Evolutionary conservation across 2,888 invertebrate genomes (phyloP).

Genomic region (Rhodophaea formosa): DNA sequence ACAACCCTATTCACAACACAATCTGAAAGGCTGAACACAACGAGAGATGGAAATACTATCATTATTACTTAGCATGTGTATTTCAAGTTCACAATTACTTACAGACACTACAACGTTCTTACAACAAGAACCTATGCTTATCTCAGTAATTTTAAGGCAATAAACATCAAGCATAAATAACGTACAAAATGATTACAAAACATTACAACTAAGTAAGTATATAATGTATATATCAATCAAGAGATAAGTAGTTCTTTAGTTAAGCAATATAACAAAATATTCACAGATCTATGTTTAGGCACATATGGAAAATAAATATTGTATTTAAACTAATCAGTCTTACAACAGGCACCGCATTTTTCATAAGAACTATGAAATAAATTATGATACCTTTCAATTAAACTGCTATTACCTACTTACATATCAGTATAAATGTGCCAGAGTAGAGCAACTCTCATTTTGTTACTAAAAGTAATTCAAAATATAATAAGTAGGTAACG

Average conservation of each 20-base stretch:
- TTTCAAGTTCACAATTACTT: background rate
- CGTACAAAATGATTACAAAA: background rate
- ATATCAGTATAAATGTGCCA: no score
- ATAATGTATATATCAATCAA: background rate
- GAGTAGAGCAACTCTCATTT: no score
- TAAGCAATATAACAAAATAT: constrained; percentile 9
- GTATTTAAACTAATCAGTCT: constrained; percentile 58
- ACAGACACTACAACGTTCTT: background rate
- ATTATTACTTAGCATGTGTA: background rate
- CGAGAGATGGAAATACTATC: background rate
- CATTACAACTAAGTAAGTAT: background rate
- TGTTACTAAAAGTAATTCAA: no score
- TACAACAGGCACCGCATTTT: constrained; percentile 56
- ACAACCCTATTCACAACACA: background rate
- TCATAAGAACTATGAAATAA: constrained; percentile 34
- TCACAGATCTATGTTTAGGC: constrained; percentile 18
- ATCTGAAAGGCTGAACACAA: background rate
- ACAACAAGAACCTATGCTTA: background rate
- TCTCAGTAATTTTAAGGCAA: background rate
- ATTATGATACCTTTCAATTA: background rate
- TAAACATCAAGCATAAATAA: background rate
- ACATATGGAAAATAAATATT: constrained; percentile 31
- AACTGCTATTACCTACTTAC: background rate
- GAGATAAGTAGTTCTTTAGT: background rate
- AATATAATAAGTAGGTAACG: no score